phyloP scores from a whole-genome alignment of 2,113 vertebrate genomes.

The Quiscalus mexicanus region DNA sequence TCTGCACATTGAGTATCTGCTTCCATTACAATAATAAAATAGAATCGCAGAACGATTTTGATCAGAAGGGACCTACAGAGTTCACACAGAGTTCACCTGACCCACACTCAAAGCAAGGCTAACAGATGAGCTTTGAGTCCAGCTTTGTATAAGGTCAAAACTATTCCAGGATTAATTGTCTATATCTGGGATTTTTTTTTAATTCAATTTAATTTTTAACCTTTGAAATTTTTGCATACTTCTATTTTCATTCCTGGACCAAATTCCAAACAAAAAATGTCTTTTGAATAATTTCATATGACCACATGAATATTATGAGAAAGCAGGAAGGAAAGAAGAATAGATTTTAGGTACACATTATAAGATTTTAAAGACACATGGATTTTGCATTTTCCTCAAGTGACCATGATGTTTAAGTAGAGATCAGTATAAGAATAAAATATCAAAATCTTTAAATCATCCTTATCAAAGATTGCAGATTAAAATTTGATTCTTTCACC shows the following conservation, averaged over 20 bases:
- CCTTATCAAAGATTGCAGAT: neutral
- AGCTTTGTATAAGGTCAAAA: neutral
- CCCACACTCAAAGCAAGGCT: neutral
- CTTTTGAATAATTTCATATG: neutral
- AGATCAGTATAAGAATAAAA: neutral
- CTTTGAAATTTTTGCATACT: neutral
- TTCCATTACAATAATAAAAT: neutral
- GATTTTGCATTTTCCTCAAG: neutral
- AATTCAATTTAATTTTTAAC: neutral
- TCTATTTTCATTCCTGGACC: neutral
- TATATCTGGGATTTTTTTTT: neutral
- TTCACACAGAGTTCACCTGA: neutral
- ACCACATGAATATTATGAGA: neutral
- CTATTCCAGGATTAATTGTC: neutral
- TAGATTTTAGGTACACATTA: neutral
- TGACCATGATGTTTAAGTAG: neutral
- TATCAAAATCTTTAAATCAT: neutral
- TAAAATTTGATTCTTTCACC: neutral
- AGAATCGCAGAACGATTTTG: neutral
- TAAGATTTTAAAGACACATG: neutral
- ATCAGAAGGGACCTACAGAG: neutral
- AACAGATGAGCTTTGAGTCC: neutral
- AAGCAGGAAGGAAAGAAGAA: neutral
- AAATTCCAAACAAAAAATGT: neutral
- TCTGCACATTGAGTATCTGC: neutral